Base-by-base conservation (phyloP, 2,888 invertebrate species). In the Blastobasis lacticolella region DNA sequence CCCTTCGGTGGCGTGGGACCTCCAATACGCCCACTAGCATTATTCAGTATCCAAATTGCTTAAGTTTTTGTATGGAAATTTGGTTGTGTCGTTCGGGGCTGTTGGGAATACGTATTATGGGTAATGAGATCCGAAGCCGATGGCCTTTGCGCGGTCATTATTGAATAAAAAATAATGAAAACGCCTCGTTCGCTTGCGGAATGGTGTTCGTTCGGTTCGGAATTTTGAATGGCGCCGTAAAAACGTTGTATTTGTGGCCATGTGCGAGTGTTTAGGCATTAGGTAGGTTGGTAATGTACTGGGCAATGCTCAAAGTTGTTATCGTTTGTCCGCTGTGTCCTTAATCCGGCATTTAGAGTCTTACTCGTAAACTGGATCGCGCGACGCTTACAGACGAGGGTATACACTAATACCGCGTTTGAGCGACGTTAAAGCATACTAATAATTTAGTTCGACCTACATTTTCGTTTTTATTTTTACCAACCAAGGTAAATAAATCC, bases 101-200 rank as follows among this genome's bases (percentile, higher is more conserved):
- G 41, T 50, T 37, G 49, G 45, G 50, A 50, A 50, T 50, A 50
- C 50, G 42, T 46, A 50, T 50, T 42, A 36, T 38, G 10, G 50
- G 10, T 50, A 50, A 50, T 51, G 44, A 47, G 51, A 38, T 47
- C 38, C 46, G 41, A 47, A 23, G 51, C 9, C 47, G 44, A 44
- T 7, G 51, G 43, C 38, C 47, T 23, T 50, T 46, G 36, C 44
- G 43, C 8, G 46, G 38, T 50, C 46, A 37, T 49, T 49, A 44
- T 42, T 49, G 37, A 49, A 42, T 50, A 41, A 50, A 49, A 49
- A 49, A 46, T 50, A 50, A 50, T 50, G 41, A 38, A 37, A 50
- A 46, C 23, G 49, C 50, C 23, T 42, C 42, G 41, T 6, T 38
- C n/a, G 48, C 42, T 46, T 46, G 45, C 38, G 23, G 50, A 41